Conservation (phyloP, 2,113 vertebrate genomes). For the Ceuthmochares aereus region DNA sequence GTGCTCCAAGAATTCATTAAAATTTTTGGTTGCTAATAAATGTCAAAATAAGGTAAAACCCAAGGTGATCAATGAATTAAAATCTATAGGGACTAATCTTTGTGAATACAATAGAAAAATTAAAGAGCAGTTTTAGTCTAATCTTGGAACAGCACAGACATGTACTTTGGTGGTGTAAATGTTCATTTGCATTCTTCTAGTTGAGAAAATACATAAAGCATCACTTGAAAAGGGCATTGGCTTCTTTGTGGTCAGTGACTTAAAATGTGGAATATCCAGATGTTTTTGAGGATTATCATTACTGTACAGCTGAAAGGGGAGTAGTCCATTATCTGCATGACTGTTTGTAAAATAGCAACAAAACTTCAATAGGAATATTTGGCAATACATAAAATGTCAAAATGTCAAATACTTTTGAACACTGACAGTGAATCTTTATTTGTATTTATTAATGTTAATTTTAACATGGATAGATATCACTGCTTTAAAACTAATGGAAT, state of each 20-base stretch:
- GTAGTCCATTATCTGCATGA: background rate
- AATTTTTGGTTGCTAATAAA: background rate
- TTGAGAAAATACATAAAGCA: background rate
- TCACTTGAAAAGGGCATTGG: background rate
- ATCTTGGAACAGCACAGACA: background rate
- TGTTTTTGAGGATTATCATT: conserved; percentile 2
- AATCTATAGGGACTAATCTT: background rate
- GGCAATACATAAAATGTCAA: background rate
- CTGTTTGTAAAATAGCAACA: background rate
- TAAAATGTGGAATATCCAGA: background rate
- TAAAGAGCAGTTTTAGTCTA: background rate
- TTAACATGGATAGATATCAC: background rate
- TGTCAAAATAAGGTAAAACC: background rate
- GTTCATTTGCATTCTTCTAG: background rate
- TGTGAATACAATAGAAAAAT: background rate
- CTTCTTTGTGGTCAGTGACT: background rate
- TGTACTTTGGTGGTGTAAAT: background rate
- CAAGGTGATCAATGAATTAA: background rate
- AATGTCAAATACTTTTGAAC: background rate
- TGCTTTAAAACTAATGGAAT: background rate
- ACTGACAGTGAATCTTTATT: background rate
- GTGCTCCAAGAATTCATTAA: background rate
- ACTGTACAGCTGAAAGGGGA: background rate
- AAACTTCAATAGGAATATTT: background rate
- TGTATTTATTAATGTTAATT: background rate